Evolutionary conservation across 35 echinoderm and acorn worm species (phyloP).

Genomic region (Amphiura filiformis): DNA sequence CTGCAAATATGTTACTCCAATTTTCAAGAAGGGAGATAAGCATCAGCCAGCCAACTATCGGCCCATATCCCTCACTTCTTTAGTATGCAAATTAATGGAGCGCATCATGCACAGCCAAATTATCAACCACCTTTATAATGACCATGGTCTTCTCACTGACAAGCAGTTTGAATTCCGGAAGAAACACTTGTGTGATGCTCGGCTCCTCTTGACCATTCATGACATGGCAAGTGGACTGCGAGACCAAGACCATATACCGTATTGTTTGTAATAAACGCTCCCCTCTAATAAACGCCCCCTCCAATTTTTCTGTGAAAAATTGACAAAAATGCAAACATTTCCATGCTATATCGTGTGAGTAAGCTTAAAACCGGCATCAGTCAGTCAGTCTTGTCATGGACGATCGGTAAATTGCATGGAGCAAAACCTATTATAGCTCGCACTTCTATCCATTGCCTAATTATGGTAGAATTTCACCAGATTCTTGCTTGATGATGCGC

Average conservation of each 20-base stretch:
- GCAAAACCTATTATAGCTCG: background rate
- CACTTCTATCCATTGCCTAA: too few relatives aligned
- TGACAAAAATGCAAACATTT: too few relatives aligned
- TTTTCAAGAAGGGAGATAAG: constrained; percentile 19
- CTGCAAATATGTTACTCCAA: background rate
- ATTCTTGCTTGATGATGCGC: too few relatives aligned
- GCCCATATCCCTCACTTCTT: constrained; percentile 24
- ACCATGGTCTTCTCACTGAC: constrained; percentile 16
- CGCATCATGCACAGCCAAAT: background rate
- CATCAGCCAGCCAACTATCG: background rate
- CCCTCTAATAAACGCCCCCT: too few relatives aligned
- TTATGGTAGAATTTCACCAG: too few relatives aligned
- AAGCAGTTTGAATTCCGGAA: constrained; percentile 15
- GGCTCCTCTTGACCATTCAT: constrained; percentile 6
- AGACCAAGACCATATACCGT: constrained; percentile 30
- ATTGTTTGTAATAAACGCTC: too few relatives aligned
- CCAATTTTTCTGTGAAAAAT: too few relatives aligned
- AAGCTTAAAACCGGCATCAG: too few relatives aligned
- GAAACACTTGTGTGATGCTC: background rate
- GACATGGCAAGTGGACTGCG: constrained; percentile 28
- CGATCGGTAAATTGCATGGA: too few relatives aligned
- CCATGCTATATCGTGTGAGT: too few relatives aligned
- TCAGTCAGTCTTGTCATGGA: too few relatives aligned
- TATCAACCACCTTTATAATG: background rate
- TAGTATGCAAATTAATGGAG: background rate